Base-by-base conservation (phyloP, 2,113 vertebrate genomes). In the Hiodon tergisus region DNA sequence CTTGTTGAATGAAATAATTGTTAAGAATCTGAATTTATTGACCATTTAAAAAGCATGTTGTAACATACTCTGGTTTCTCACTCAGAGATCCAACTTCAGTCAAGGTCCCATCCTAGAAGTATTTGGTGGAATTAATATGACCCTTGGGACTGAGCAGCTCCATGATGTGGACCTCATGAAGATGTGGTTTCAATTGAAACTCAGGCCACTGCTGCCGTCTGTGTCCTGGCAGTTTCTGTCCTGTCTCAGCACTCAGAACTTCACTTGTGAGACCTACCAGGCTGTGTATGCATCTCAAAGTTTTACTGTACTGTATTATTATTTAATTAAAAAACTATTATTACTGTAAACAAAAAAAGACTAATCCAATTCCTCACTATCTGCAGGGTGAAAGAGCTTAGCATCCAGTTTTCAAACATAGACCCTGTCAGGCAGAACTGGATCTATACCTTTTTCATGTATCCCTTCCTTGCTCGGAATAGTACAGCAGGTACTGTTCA, bases 241-340 rank as follows among this genome's bases (percentile, higher is more conserved):
- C 53, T 92, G 91, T 75, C 86, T 92, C 69, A 87, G 89, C 81
- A 86, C 84, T 81, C 88, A 83, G 72, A 89, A 85, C 78, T 89
- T 92, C 85, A 92, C 85, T 84, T 92, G 90, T 78, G 76, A 82
- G 71, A 84, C 86, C 75, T 92, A 91, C 78, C 90, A 90, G 75
- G 86, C 82, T 5, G 76, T 91, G 90, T 92, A 87, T 0, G 77
- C n/a, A 72, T 53, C 52, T 11, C n/a, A 31, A 31, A 51, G 5
- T 11, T 69, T 10, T 46, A 51, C 17, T 69, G 31, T 31, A 31
- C 10, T 62, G 9, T 31, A 46, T 54, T 54, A 9, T 14, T 16
- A 13, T 73, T 11, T 9, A 14, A 61, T 53, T 6, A 31, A 48
- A 13, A 63, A 7, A 3, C 10, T 17, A 4, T 74, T 3, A 57